Percentiles rank a stretch among this genome's conserved stretches.
Conservation (phyloP, 2,888 invertebrate species). For the Tineola bisselliella region DNA sequence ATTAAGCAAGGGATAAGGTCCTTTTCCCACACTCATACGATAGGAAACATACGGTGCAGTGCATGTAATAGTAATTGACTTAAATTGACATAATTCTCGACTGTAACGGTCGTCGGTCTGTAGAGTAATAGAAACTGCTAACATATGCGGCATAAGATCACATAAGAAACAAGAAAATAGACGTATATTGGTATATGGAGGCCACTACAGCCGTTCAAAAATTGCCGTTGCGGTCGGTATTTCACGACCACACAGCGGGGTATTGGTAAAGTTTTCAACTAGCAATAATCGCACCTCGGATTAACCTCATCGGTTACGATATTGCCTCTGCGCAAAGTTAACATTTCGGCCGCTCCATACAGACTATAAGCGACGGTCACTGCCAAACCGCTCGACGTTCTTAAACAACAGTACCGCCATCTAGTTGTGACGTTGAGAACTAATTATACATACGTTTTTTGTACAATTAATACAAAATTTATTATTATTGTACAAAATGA, state of each 20-base stretch:
- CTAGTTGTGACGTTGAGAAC: not conserved
- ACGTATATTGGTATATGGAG: too few relatives aligned
- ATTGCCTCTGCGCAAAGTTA: conserved; percentile 91
- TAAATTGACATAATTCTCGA: conserved; percentile 16
- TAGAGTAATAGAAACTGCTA: not conserved
- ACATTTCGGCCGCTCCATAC: conserved; percentile 19
- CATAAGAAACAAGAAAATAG: too few relatives aligned
- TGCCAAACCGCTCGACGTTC: not conserved
- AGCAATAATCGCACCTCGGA: conserved; percentile 90
- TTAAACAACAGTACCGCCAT: not conserved
- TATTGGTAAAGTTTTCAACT: conserved; percentile 86
- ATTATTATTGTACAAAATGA: not conserved
- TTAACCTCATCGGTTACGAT: conserved; percentile 87
- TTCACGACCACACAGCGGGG: conserved; percentile 62
- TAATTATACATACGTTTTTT: not conserved
- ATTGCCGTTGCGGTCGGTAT: conserved; percentile 61
- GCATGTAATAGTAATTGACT: conserved; percentile 5
- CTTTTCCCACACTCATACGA: conserved; percentile 5
- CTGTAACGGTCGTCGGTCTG: not conserved
- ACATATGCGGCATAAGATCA: not conserved
- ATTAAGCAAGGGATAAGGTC: not conserved
- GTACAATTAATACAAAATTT: not conserved
- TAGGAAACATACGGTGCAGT: conserved; percentile 1
- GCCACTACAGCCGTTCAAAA: conserved; percentile 50
- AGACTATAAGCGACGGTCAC: not conserved